phyloP scores from a whole-genome alignment of 1,140 invertebrate genomes.

The Penaeus indicus region DNA sequence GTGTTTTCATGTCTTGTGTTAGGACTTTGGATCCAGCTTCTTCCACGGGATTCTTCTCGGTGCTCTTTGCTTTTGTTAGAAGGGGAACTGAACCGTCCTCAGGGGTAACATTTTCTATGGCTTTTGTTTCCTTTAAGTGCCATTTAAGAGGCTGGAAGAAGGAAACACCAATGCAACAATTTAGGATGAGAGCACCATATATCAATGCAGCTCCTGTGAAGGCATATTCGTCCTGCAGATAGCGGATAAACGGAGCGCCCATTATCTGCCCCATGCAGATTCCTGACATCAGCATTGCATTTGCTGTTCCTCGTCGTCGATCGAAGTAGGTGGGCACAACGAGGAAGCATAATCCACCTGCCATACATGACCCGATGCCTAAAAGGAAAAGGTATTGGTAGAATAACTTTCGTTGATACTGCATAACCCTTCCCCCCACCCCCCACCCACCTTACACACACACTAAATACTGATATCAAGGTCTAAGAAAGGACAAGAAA shows the following conservation, averaged over 20 bases:
- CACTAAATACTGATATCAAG: too few species aligned
- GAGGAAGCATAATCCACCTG: slow-evolving; percentile 37
- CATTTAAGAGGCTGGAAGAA: slow-evolving; percentile 50
- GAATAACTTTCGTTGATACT: too few species aligned
- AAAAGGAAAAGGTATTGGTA: slow-evolving; percentile 61
- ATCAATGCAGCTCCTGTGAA: slow-evolving; percentile 23
- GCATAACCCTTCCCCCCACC: too few species aligned
- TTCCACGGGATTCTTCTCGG: too few species aligned
- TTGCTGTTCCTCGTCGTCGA: slow-evolving; percentile 47
- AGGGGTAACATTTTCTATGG: too few species aligned
- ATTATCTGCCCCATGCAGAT: slow-evolving; percentile 16
- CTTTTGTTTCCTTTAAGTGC: slow-evolving; percentile 36
- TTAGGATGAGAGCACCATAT: slow-evolving; percentile 80
- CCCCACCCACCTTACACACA: too few species aligned
- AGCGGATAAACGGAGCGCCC: slow-evolving; percentile 20
- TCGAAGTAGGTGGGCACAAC: slow-evolving; percentile 48
- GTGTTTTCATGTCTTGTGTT: too few species aligned
- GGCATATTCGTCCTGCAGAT: slow-evolving; percentile 29
- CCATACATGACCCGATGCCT: slow-evolving; percentile 54
- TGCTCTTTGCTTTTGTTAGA: too few species aligned
- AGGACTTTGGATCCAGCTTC: too few species aligned
- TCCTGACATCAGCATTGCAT: slow-evolving; percentile 45
- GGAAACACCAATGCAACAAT: slow-evolving; percentile 73
- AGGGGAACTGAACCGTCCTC: too few species aligned
- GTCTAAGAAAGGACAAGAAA: too few species aligned